Evolutionary conservation across 2,888 invertebrate species (phyloP).

Genomic region (Caenorhabditis sp.): DNA sequence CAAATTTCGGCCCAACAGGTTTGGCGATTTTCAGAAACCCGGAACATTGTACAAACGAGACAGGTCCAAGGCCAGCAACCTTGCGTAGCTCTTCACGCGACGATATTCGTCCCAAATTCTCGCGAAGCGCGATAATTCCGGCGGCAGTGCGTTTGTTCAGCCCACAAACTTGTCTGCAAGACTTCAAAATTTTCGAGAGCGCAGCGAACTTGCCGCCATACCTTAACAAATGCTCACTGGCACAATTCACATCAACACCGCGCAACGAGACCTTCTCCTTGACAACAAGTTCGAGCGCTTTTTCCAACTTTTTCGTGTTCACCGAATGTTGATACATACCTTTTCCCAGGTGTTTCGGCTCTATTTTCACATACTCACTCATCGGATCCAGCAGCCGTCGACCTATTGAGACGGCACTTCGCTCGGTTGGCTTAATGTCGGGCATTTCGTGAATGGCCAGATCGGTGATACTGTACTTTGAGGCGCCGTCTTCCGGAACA

Average conservation of each 20-base stretch:
- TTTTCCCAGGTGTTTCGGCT: conserved; percentile 88
- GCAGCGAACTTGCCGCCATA: background rate
- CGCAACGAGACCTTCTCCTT: conserved; percentile 91
- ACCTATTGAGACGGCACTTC: conserved; percentile 77
- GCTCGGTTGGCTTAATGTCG: conserved; percentile 81
- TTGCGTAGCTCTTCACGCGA: conserved; percentile 81
- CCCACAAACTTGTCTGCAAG: conserved; percentile 82
- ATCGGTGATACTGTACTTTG: conserved; percentile 87
- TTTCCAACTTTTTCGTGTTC: conserved; percentile 79
- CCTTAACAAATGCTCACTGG: conserved; percentile 79
- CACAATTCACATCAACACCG: conserved; percentile 88
- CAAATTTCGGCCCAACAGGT: background rate
- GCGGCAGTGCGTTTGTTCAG: conserved; percentile 81
- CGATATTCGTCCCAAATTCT: conserved; percentile 79
- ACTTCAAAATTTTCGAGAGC: background rate
- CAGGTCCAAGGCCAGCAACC: conserved; percentile 83
- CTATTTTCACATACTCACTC: conserved; percentile 89
- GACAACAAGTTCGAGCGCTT: conserved; percentile 82
- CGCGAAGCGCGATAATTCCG: conserved; percentile 81
- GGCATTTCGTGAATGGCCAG: conserved; percentile 86
- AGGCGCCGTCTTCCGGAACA: conserved; percentile 88
- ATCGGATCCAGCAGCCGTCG: conserved; percentile 88
- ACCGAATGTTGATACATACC: conserved; percentile 95
- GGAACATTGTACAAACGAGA: conserved; percentile 81
- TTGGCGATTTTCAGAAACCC: conserved; percentile 32